Evolutionary conservation across 2,113 vertebrate genomes (phyloP).

Genomic region (Dromiciops gliroides): DNA sequence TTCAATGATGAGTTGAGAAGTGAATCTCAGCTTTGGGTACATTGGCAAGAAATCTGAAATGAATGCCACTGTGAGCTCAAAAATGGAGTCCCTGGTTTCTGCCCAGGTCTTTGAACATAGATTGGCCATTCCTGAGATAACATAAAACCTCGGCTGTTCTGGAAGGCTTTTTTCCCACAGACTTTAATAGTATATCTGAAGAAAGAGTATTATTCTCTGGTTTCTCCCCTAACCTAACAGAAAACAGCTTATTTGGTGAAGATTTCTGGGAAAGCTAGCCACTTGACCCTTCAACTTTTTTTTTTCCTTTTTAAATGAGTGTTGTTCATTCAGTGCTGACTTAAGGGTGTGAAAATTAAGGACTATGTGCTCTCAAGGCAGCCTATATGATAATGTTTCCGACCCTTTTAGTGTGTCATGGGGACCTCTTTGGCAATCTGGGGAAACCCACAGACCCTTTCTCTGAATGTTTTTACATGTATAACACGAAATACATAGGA

Average conservation of each 20-base stretch:
- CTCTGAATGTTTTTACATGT: background rate
- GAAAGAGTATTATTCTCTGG: slow-evolving; percentile 1
- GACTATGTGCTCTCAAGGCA: background rate
- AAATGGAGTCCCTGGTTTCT: background rate
- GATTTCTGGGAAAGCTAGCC: background rate
- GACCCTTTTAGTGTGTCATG: background rate
- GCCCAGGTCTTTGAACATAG: background rate
- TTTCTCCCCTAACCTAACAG: slow-evolving; percentile 34
- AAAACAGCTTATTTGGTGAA: background rate
- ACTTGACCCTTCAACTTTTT: background rate
- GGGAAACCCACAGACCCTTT: background rate
- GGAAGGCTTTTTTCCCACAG: background rate
- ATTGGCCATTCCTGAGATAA: background rate
- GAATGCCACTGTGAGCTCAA: background rate
- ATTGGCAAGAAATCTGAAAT: background rate
- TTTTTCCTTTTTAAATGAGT: slow-evolving; percentile 5
- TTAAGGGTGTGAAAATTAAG: background rate
- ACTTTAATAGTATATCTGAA: background rate
- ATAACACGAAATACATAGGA: background rate
- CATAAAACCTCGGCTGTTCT: background rate
- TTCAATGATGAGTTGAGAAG: background rate
- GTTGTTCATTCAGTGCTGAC: background rate
- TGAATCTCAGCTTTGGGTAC: background rate
- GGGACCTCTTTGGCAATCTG: background rate
- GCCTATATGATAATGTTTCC: background rate